Conservation (phyloP, 1,140 invertebrate genomes). For the Philaenus spumarius region DNA sequence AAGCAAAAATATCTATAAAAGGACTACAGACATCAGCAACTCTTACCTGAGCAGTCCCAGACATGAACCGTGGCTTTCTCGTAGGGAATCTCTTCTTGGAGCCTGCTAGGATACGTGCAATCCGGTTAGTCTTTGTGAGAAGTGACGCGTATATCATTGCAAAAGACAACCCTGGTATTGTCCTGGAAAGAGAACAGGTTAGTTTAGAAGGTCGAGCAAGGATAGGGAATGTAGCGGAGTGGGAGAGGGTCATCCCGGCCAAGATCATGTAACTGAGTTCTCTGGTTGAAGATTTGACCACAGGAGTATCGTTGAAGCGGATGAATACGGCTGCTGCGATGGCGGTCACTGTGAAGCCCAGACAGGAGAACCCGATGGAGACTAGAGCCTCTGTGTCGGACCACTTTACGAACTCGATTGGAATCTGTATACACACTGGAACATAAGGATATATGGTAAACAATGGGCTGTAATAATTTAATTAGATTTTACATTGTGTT, state of each 20-base stretch:
- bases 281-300: slow-evolving; percentile 60
- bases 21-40: no score
- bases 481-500: no score
- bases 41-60: slow-evolving; percentile 43
- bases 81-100: slow-evolving; percentile 75
- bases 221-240: slow-evolving; percentile 57
- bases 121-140: slow-evolving; percentile 80
- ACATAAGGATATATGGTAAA: no score
- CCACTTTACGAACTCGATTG: slow-evolving; percentile 52
- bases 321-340: slow-evolving; percentile 53
- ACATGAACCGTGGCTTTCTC: slow-evolving; percentile 63
- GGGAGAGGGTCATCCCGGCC: slow-evolving; percentile 48
- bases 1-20: no score
- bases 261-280: slow-evolving; percentile 65
- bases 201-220: slow-evolving; percentile 59
- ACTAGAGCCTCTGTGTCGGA: slow-evolving; percentile 49
- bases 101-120: slow-evolving; percentile 73
- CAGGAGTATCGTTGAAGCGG: slow-evolving; percentile 57
- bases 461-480: no score
- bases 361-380: slow-evolving; percentile 49
- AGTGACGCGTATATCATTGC: slow-evolving; percentile 77
- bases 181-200: slow-evolving; percentile 59
- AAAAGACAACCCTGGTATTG: slow-evolving; percentile 70
- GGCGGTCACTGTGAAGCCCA: slow-evolving; percentile 56
- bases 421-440: slow-evolving; percentile 49